Evolutionary conservation across 2,888 invertebrate species (phyloP).

Genomic region (Acronicta psi): DNA sequence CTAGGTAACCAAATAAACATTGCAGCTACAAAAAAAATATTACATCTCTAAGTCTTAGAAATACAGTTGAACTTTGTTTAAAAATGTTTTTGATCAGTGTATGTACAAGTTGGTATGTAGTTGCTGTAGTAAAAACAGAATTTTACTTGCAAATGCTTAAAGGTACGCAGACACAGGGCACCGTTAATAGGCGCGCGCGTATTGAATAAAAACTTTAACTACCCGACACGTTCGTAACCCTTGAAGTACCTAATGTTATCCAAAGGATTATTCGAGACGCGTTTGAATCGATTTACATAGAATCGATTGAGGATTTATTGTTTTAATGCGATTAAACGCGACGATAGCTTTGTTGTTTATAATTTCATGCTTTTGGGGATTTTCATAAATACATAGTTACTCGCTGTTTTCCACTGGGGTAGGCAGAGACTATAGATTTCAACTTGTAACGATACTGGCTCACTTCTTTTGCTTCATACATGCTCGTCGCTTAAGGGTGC

Average conservation of each 20-base stretch:
- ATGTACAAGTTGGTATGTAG: conserved; percentile 32
- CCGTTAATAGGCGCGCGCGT: conserved; percentile 63
- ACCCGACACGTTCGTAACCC: conserved; percentile 33
- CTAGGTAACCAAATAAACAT: conserved; percentile 22
- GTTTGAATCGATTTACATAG: conserved; percentile 17
- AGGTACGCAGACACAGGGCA: conserved; percentile 61
- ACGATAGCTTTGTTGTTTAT: background rate
- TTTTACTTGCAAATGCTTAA: conserved; percentile 72
- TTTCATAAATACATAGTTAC: no score
- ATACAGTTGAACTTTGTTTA: conserved; percentile 35
- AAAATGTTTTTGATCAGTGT: background rate
- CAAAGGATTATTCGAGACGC: conserved; percentile 31
- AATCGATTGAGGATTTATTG: conserved; percentile 10
- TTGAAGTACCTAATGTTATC: conserved; percentile 19
- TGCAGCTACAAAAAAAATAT: background rate
- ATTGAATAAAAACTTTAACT: conserved; percentile 65
- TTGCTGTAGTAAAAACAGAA: conserved; percentile 60
- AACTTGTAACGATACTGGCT: no score
- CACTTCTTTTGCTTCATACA: no score
- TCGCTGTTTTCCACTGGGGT: no score
- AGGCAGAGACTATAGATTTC: no score
- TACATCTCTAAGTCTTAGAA: background rate
- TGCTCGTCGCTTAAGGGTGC: no score
- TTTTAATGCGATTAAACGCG: no score
- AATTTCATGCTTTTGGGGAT: background rate